These are phyloP conservation scores for Corynorhinus townsendii DNA, from an alignment of 2,113 vertebrate genomes.

Conservation along the genomic window DNA sequence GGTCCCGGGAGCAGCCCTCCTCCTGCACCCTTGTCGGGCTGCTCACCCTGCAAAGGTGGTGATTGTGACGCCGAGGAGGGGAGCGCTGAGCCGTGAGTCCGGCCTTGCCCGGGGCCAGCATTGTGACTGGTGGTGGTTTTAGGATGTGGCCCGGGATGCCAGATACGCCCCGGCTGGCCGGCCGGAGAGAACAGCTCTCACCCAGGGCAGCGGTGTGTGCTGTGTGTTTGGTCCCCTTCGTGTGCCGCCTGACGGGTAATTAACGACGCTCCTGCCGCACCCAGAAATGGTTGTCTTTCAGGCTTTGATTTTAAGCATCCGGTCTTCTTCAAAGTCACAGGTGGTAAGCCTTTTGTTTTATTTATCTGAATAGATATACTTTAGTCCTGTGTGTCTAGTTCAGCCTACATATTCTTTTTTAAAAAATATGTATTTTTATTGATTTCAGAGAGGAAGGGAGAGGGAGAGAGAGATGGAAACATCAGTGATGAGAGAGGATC, in stretches of 20 bases:
- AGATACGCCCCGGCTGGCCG: background rate
- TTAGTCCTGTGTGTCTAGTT: background rate
- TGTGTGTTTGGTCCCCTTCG: fast-evolving
- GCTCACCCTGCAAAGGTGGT: background rate
- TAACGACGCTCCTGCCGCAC: background rate
- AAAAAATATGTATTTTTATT: too few species aligned
- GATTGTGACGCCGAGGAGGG: too few species aligned
- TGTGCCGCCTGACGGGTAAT: background rate
- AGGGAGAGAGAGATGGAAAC: too few species aligned
- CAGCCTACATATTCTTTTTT: background rate
- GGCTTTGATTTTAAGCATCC: background rate
- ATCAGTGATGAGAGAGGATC: too few species aligned
- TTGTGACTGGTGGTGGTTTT: background rate
- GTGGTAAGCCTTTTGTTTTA: background rate
- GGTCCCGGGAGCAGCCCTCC: background rate
- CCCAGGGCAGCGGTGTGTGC: background rate
- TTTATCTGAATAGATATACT: background rate
- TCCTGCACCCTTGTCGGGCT: background rate
- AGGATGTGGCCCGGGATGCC: background rate
- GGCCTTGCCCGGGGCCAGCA: background rate
- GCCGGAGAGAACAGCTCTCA: background rate
- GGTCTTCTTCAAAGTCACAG: background rate
- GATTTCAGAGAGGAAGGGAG: too few species aligned
- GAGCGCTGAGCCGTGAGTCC: background rate
- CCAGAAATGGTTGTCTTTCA: background rate